phyloP scores from a whole-genome alignment of 2,113 vertebrate genomes.

The Siphamia tubifer region DNA sequence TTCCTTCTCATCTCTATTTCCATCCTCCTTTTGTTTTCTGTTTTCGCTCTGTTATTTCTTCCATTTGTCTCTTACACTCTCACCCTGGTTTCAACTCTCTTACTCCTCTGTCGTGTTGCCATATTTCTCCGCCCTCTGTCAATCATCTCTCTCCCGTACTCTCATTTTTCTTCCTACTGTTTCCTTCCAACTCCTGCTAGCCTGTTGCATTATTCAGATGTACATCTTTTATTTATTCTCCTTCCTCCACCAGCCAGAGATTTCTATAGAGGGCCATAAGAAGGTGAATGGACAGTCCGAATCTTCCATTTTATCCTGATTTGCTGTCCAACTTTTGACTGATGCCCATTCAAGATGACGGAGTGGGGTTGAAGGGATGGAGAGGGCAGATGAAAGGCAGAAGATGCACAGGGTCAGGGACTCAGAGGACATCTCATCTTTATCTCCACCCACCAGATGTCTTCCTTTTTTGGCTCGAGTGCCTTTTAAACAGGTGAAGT shows the following conservation, averaged over 20 bases:
- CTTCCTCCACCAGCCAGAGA: neutral
- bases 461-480: constrained; percentile 12
- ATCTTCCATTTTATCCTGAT: constrained; percentile 52
- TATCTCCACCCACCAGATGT: constrained; percentile 38
- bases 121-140: constrained; percentile 31
- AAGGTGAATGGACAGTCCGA: constrained; percentile 26
- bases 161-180: constrained; percentile 6
- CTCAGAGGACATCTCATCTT: constrained; percentile 48
- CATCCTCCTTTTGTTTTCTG: neutral
- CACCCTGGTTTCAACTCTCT: constrained; percentile 11
- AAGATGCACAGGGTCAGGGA: constrained; percentile 37
- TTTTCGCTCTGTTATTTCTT: constrained; percentile 1
- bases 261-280: constrained; percentile 32
- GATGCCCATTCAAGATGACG: constrained; percentile 53
- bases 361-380: constrained; percentile 30
- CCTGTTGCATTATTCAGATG: constrained; percentile 67
- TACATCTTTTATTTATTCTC: constrained; percentile 17
- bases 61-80: neutral
- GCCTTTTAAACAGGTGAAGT: constrained; percentile 28
- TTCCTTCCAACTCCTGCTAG: constrained; percentile 21
- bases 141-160: constrained; percentile 34
- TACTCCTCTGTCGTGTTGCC: constrained; percentile 4
- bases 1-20: constrained; percentile 32
- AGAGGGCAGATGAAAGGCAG: constrained; percentile 30
- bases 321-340: constrained; percentile 58